These are phyloP conservation scores for Oedothorax gibbosus DNA, from an alignment of 1,140 invertebrate genomes.

Conservation along the genomic window DNA sequence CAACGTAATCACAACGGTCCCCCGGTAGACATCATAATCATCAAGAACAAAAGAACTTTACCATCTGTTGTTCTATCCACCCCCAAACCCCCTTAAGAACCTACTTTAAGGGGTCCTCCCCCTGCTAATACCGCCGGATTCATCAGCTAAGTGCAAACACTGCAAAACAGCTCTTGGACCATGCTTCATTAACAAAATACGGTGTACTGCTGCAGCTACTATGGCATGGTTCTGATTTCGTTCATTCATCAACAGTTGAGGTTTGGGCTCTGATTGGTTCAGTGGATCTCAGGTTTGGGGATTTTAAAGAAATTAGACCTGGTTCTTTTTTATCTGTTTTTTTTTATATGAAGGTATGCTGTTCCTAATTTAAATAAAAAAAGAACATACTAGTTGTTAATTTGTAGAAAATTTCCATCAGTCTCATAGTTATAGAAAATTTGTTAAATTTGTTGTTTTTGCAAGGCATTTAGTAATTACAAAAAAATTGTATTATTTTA, in stretches of 20 bases:
- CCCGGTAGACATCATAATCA: neutral
- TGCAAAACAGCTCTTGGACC: slow-evolving; percentile 33
- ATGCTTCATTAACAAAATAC: slow-evolving; percentile 46
- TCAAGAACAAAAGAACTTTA: slow-evolving; percentile 28
- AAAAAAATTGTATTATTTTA: too few species aligned
- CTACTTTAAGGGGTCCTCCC: too few species aligned
- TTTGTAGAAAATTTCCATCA: too few species aligned
- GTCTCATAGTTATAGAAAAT: too few species aligned
- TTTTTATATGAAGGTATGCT: too few species aligned
- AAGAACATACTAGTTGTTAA: too few species aligned
- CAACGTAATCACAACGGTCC: neutral
- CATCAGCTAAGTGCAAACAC: slow-evolving; percentile 55
- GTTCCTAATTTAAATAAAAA: too few species aligned
- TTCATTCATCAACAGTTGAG: slow-evolving; percentile 44
- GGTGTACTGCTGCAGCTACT: neutral
- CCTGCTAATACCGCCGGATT: neutral
- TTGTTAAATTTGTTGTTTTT: too few species aligned
- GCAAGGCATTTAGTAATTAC: too few species aligned
- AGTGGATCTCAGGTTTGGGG: slow-evolving; percentile 10
- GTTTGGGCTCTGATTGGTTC: slow-evolving; percentile 32
- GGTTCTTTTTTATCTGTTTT: too few species aligned
- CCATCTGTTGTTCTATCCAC: slow-evolving; percentile 7
- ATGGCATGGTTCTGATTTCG: slow-evolving; percentile 29
- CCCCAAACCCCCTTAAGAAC: neutral
- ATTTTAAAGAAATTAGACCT: too few species aligned